Evolutionary conservation across 1,140 invertebrate genomes (phyloP), one percentile per base, ranked within the genome.

Genomic region (Penaeus japonicus): DNA sequence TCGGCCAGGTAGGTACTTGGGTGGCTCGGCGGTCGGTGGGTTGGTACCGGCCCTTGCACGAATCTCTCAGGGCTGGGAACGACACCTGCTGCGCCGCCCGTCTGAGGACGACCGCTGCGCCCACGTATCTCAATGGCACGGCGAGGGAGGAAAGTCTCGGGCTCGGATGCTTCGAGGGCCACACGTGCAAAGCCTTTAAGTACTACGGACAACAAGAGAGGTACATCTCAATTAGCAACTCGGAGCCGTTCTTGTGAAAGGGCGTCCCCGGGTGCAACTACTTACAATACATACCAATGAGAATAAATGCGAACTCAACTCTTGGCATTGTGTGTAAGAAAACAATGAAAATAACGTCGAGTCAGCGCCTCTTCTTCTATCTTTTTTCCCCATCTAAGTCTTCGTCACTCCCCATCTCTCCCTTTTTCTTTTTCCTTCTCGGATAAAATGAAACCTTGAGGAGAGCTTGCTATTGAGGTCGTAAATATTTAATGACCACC

Each of bases 401-500:
- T 65, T 65, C 12, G 57, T 57, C 53, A 55, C 39, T 47, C 30
- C 24, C 57, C 57, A 20, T 84, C 39, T 39, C 77, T 47, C 30
- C 47, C 39, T 59, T 39, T 65, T 65, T 73, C 65, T 53, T 32
- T 70, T 54, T 75, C 39, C 83, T 75, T 32, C 55, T 77, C 30
- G 35, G 77, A 59, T 77, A 62, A 86, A 81, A 79, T 24, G 77
- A 30, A 84, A 59, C 53, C 32, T 47, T 47, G 17, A 24, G n/a
- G 80, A 27, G 86, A 83, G 59, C 65, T 73, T 65, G 35, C 39
- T 54, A 18, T 39, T 62, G 53, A 59, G 62, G 30, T 83, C 87
- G 54, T 88, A 88, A 88, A 88, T 75, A 88, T 55, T 65, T 12
- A 30, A 30, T 77, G 80, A 83, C 83, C 87, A 83, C 80, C 87